These are phyloP conservation scores for Lagorchestes hirsutus DNA, from an alignment of 2,797 vertebrate species.

Conservation along the genomic window DNA sequence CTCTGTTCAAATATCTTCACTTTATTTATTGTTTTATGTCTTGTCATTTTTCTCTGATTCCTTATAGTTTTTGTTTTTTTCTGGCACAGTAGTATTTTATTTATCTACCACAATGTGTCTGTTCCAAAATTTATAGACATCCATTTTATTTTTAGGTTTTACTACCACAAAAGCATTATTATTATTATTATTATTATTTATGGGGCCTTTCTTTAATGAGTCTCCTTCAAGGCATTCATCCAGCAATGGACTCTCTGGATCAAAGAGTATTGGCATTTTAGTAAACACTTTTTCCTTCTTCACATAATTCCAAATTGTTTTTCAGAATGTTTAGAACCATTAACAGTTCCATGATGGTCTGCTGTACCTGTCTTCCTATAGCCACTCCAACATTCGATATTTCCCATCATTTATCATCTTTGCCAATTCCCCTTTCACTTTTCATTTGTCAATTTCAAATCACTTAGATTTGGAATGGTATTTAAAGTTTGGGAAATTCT, in stretches of 20 bases:
- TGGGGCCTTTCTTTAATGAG: not conserved
- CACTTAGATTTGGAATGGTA: not conserved
- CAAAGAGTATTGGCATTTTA: not conserved
- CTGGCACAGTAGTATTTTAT: too few relatives aligned
- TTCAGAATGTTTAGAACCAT: not conserved
- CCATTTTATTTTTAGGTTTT: not conserved
- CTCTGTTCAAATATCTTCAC: not conserved
- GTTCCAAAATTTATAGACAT: not conserved
- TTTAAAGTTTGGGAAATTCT: not conserved
- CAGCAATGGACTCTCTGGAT: not conserved
- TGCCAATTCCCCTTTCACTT: not conserved
- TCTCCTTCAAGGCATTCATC: not conserved
- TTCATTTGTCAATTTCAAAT: not conserved
- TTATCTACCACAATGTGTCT: not conserved
- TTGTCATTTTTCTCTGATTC: not conserved
- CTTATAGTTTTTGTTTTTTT: too few relatives aligned
- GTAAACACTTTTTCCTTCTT: not conserved
- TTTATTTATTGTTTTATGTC: not conserved
- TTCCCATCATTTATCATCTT: not conserved
- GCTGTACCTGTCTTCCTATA: not conserved
- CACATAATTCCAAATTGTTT: not conserved
- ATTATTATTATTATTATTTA: not conserved
- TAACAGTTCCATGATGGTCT: not conserved
- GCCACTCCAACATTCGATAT: not conserved
- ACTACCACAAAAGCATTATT: not conserved